A percentile compares a stretch with the other conserved stretches of the same genome.
phyloP scores from a whole-genome alignment of 2,113 vertebrate genomes.

The Pycnonotus jocosus region DNA sequence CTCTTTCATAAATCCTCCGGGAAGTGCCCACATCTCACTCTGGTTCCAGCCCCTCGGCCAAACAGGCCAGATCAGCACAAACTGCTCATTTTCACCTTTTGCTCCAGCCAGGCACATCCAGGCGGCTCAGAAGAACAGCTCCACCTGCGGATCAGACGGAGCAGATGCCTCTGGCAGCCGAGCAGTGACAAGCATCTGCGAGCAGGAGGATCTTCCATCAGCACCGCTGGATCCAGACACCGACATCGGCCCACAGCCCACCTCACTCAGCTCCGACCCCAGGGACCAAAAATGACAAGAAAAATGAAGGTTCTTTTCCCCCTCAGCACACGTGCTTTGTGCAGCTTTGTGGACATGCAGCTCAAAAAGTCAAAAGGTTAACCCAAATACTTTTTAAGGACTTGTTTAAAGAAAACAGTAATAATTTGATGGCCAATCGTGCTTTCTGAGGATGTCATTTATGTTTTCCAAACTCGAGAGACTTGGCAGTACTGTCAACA shows the following conservation, averaged over 20 bases:
- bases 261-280: neutral
- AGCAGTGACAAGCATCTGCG: neutral
- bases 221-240: neutral
- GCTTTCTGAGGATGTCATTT: neutral
- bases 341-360: neutral
- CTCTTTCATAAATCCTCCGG: neutral
- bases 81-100: neutral
- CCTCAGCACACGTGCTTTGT: neutral
- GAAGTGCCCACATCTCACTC: neutral
- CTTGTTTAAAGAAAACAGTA: neutral
- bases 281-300: neutral
- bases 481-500: neutral
- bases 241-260: neutral
- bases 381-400: neutral
- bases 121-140: neutral
- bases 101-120: neutral
- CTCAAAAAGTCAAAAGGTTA: neutral
- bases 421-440: neutral
- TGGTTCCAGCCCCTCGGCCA: neutral
- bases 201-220: neutral
- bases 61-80: neutral
- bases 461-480: neutral
- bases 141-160: neutral
- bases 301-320: neutral
- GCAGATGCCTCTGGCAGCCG: neutral